phyloP scores from a whole-genome alignment of 2,888 invertebrate species.

The Gonocerus acuteangulatus region DNA sequence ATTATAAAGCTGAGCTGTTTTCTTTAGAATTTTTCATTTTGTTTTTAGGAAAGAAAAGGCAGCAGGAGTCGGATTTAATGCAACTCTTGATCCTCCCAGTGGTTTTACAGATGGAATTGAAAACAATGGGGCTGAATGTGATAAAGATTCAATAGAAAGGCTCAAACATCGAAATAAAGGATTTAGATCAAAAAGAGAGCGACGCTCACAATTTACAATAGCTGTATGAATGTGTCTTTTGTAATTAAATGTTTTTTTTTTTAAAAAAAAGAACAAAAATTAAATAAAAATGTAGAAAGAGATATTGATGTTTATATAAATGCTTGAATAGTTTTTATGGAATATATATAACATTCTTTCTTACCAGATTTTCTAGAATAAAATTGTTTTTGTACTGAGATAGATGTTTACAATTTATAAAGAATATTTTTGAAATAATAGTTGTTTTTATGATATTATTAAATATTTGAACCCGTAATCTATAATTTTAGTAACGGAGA shows the following conservation, averaged over 20 bases:
- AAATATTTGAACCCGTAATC: too few relatives aligned
- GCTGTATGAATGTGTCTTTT: constrained; percentile 30
- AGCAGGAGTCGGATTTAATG: constrained; percentile 31
- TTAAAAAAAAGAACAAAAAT: too few relatives aligned
- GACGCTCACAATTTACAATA: constrained; percentile 32
- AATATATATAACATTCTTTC: not conserved
- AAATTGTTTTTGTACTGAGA: not conserved
- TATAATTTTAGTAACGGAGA: too few relatives aligned
- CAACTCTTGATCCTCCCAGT: constrained; percentile 38
- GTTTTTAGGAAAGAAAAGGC: constrained; percentile 35
- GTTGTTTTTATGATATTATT: too few relatives aligned
- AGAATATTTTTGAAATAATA: not conserved
- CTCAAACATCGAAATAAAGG: constrained; percentile 33
- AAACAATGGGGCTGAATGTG: constrained; percentile 38
- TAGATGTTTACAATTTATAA: constrained; percentile 1
- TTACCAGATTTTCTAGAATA: not conserved
- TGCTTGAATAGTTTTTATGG: constrained; percentile 1
- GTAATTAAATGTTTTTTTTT: too few relatives aligned
- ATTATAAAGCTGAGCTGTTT: too few relatives aligned
- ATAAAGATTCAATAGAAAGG: constrained; percentile 37
- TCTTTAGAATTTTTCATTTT: too few relatives aligned
- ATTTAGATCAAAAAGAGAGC: constrained; percentile 29
- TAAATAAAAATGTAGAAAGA: not conserved
- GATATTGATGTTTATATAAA: constrained; percentile 1
- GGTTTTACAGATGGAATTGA: constrained; percentile 39